A percentile compares a stretch with the other conserved stretches of the same genome.
These are phyloP conservation scores for Dendrocincla tyrannina DNA, from an alignment of 2,797 vertebrate genomes.

Conservation along the genomic window DNA sequence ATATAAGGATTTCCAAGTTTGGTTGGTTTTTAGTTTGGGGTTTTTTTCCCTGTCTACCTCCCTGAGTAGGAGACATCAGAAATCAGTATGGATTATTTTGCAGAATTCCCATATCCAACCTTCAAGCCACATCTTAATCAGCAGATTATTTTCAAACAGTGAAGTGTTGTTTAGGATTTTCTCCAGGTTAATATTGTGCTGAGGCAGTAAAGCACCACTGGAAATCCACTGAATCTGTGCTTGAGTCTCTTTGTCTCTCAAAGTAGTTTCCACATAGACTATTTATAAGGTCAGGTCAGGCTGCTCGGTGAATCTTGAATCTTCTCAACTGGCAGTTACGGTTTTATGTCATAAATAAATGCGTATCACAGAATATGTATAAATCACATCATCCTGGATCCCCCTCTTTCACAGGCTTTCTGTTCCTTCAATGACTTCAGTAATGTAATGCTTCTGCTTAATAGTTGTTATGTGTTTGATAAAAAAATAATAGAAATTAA, in stretches of 20 bases:
- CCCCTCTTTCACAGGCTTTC: not conserved
- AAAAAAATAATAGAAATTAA: not conserved
- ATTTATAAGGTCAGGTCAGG: not conserved
- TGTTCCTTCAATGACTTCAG: not conserved
- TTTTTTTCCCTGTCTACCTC: not conserved
- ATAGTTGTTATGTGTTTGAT: not conserved
- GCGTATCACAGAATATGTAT: not conserved
- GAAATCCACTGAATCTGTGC: not conserved
- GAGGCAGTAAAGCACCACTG: not conserved
- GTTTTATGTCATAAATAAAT: not conserved
- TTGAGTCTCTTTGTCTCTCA: not conserved
- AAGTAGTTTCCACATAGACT: not conserved
- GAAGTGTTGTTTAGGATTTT: not conserved
- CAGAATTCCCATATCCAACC: not conserved
- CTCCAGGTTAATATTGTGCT: not conserved
- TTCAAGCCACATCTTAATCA: not conserved
- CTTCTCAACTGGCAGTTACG: not conserved
- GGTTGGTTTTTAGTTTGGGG: rapidly evolving
- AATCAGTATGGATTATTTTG: not conserved
- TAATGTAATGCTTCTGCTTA: not conserved
- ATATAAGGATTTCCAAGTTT: not conserved
- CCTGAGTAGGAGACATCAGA: not conserved
- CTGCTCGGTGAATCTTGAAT: not conserved
- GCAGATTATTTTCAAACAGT: not conserved
- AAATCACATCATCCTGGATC: not conserved